Evolutionary conservation across 1,140 invertebrate genomes (phyloP), one percentile per base, ranked within the genome.

Genomic region (Drosophila arawakana): DNA sequence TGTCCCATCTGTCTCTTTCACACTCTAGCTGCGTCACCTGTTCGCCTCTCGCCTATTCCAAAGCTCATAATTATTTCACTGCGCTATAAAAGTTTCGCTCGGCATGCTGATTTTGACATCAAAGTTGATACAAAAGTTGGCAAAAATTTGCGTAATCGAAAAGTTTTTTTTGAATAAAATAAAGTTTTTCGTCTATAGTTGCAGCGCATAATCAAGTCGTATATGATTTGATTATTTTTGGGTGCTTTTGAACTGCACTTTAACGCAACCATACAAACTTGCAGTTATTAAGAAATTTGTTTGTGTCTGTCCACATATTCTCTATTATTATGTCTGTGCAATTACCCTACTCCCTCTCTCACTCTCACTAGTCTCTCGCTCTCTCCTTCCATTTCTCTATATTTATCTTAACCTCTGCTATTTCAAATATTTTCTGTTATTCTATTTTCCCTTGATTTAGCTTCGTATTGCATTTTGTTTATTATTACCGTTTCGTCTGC

Each of bases 1-100:
- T 2, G 2, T 30, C 25, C 3, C 25, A 15, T 30, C 25, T 30
- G 25, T 6, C 25, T 30, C 25, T 30, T 6, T 30, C 25, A 30
- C 25, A 30, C 25, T 30, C 6, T 30, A 30, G 68, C 67, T 68
- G 67, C 71, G 79, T 80, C 82, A 81, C 78, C 81, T 78, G 71
- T 61, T 72, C 39, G 61, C 46, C 67, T 57, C 54, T 52, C 39
- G 13, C 37, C 39, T 30, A 30, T 11, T 55, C 25, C 50, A 50
- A 37, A 70, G 50, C 58, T 70, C 66, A 74, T 74, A 74, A 74
- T 74, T 74, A 70, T 74, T 74, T 50, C 44, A 35, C 25, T 70
- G 43, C 72, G 25, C 66, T 74, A 50, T 66, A 63, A 21, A 11
- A 10, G 30, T 58, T 37, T 34, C 43, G 11, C 1, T 11, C 11